Percentiles rank a stretch among this genome's conserved stretches.
phyloP scores from a whole-genome alignment of 2,113 vertebrate genomes.

The Pterocles gutturalis region DNA sequence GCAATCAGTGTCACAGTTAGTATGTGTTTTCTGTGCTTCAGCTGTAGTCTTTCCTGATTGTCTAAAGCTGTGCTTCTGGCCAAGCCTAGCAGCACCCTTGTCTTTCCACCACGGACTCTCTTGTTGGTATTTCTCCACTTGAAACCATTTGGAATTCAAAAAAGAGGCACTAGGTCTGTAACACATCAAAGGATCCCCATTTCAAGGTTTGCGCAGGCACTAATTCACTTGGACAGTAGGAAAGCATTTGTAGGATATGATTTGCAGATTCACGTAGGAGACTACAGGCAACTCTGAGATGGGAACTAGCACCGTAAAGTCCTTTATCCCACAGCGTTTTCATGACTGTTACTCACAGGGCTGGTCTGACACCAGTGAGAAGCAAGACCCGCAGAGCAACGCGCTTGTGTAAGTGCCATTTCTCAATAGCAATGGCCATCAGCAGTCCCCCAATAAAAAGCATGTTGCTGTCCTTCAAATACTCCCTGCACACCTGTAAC shows the following conservation, averaged over 20 bases:
- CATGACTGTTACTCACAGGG: slow-evolving; percentile 82
- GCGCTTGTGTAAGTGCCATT: slow-evolving; percentile 91
- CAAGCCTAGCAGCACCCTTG: not conserved
- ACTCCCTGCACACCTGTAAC: slow-evolving; percentile 85
- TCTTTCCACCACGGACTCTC: not conserved
- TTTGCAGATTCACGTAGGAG: not conserved
- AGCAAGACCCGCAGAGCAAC: slow-evolving; percentile 89
- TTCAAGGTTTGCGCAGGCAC: not conserved
- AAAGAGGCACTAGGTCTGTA: not conserved
- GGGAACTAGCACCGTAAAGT: not conserved
- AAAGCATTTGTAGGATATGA: not conserved
- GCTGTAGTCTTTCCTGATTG: not conserved
- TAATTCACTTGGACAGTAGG: not conserved
- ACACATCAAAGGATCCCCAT: not conserved
- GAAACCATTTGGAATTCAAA: not conserved
- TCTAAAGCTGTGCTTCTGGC: not conserved
- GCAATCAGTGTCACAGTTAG: not conserved
- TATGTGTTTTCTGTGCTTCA: not conserved
- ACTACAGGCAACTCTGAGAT: not conserved
- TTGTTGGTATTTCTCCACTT: not conserved
- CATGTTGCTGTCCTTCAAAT: slow-evolving; percentile 91
- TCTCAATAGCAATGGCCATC: slow-evolving; percentile 89
- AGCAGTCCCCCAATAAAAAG: slow-evolving; percentile 91
- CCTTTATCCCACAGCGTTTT: not conserved
- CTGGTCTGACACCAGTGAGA: slow-evolving; percentile 86